Base-by-base conservation (phyloP, 2,113 vertebrate species). In the Hemicordylus capensis region DNA sequence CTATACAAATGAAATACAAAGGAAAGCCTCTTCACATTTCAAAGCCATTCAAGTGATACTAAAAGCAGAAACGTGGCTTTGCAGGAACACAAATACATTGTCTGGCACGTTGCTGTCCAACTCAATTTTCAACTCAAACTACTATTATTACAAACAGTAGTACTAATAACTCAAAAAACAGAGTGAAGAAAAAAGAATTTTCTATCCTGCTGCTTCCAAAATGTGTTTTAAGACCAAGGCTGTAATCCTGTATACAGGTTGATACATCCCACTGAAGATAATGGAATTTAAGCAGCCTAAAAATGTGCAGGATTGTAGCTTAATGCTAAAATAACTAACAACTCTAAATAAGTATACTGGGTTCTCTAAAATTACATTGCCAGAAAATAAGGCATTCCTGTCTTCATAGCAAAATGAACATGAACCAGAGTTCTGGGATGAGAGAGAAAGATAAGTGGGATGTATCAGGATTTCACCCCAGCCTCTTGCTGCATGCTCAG, bases 1-100 rank as follows among this genome's bases (percentile, higher is more conserved):
- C 82, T 92, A 93, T 81, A 94, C 86, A 93, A 95, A 84, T 82
- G 0, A 12, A 10, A 79, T 58, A 39, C 44, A 79, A 89, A 88
- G 83, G 83, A 59, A n/a, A 86, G 14, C 46, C 54, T 81, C 89
- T 92, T 97, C 95, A 95, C 92, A 95, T 94, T 95, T 93, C 82
- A 93, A 87, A 93, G 69, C 76, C 79, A 86, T 93, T 95, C 91
- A 91, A 83, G 92, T 93, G 95, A 93, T 92, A 89, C n/a, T 83
- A 90, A 82, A 91, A 89, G 81, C 84, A 84, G 10, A 76, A 87
- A 85, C 92, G 88, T 85, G 91, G 84, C 84, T 93, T 85, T 34
- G 48, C 77, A 54, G 86, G 91, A 93, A 93, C 1, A 11, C 58
- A 87, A 91, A 77, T 91, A 91, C 11, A 77, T 31, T 48, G 75